Evolutionary conservation across 2,113 vertebrate species (phyloP).

Genomic region (Xiphophorus hellerii): DNA sequence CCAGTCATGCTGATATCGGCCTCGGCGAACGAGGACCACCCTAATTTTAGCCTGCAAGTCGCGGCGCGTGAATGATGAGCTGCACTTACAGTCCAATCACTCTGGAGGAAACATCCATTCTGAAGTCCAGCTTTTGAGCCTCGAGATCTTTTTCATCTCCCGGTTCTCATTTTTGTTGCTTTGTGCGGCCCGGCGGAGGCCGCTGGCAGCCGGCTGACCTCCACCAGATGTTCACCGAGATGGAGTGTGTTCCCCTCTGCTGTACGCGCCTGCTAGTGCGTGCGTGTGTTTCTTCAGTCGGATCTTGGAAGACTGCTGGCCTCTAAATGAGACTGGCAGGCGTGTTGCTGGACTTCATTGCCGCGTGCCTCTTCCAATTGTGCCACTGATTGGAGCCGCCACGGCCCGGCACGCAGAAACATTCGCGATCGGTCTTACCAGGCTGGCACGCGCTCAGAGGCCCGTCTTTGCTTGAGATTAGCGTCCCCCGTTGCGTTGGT

Average conservation of each 20-base stretch:
- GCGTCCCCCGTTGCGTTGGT: conserved; percentile 42
- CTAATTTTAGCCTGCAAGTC: conserved; percentile 61
- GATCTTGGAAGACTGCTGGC: conserved; percentile 38
- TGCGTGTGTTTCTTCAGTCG: not conserved
- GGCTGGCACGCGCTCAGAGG: conserved; percentile 58
- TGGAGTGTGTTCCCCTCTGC: conserved; percentile 22
- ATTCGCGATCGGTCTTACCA: conserved; percentile 12
- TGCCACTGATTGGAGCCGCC: conserved; percentile 62
- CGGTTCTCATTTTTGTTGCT: not conserved
- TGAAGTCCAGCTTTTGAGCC: conserved; percentile 7
- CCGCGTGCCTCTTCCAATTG: conserved; percentile 72
- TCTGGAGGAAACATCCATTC: conserved; percentile 26
- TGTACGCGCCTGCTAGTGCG: not conserved
- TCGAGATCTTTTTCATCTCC: not conserved
- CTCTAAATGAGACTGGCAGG: conserved; percentile 65
- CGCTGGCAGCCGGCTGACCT: conserved; percentile 42
- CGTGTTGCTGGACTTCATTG: conserved; percentile 73
- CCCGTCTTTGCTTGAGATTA: conserved; percentile 62
- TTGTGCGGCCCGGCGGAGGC: not conserved
- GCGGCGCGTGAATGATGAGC: conserved; percentile 39
- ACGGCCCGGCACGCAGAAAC: conserved; percentile 28
- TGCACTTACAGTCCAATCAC: conserved; percentile 55
- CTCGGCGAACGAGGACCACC: conserved; percentile 30
- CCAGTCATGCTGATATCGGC: conserved; percentile 28
- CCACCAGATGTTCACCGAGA: conserved; percentile 65